Base-by-base conservation (phyloP, 2,888 invertebrate genomes). In the Metellina segmentata region DNA sequence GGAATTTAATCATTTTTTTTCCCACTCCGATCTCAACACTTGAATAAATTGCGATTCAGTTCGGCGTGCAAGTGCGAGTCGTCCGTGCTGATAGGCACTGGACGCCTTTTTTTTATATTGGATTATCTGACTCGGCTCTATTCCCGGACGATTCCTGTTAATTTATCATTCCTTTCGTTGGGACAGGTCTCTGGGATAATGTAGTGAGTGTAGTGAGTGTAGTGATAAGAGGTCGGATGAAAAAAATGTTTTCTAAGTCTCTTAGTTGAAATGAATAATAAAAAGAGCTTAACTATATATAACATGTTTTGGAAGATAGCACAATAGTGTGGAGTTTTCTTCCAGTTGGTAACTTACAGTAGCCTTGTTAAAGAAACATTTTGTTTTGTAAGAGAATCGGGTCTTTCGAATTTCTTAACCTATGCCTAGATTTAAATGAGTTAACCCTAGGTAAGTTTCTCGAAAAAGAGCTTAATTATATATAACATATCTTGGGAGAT, bases 1-100 rank as follows among this genome's bases (percentile, higher is more conserved):
- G 74, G 74, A 61, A n/a, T 61, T 13, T 19, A 61, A 19, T 19
- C 48, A 61, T 77, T 77, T 85, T 85, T n/a, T 77, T 78, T 77
- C 49, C 13, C 7, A 20, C 9, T 83, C 34, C 53, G 48, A 34
- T 49, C n/a, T 34, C 69, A 49, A 20, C 19, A n/a, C 69, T 75
- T 85, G 85, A 77, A 85, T 85, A 75, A 85, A 85, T 85, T 85
- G 77, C 77, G 69, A 85, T 85, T 85, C 74, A 85, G 74, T 69
- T 85, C 75, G 16, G 61, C 61, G 6, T 8, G 11, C 11, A 61
- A 11, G 61, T 61, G 11, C 13, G 0, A 34, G 16, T 7, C 34
- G 49, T 75, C 48, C 48, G 48, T 48, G 13, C 34, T 9, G 75
- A 75, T 34, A 34, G 34, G 34, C 34, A 34, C 34, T 34, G 34